Evolutionary conservation across 2,113 vertebrate species (phyloP).

Genomic region (Festucalex cinctus): DNA sequence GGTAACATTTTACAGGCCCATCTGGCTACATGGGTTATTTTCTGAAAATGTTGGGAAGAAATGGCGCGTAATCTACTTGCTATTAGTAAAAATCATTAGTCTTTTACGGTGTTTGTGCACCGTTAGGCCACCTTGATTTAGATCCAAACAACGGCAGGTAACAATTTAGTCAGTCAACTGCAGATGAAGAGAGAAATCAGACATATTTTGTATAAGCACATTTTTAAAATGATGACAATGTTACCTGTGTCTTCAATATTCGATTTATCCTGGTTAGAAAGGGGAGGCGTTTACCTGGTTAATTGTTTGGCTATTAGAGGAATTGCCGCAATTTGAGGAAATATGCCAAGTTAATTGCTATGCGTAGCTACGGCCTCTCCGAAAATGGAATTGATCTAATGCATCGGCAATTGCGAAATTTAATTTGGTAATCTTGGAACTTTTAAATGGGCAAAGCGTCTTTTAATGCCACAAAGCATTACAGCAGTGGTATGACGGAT

Average conservation of each 20-base stretch:
- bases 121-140: background rate
- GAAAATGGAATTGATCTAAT: constrained; percentile 48
- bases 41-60: constrained; percentile 60
- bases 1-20: constrained; percentile 55
- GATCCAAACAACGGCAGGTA: background rate
- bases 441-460: constrained; percentile 52
- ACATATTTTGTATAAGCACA: too few species aligned
- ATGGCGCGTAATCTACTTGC: constrained; percentile 61
- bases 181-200: too few species aligned
- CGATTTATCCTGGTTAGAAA: background rate
- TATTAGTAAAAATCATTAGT: constrained; percentile 45
- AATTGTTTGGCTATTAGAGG: background rate
- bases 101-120: constrained; percentile 14
- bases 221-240: too few species aligned
- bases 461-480: constrained; percentile 34
- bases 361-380: background rate
- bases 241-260: too few species aligned
- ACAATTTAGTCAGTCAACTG: background rate
- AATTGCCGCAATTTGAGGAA: background rate
- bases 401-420: constrained; percentile 56
- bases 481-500: constrained; percentile 59
- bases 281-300: background rate
- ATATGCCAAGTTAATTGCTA: background rate
- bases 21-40: constrained; percentile 67
- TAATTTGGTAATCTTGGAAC: constrained; percentile 61